Evolutionary conservation across 2,888 invertebrate species (phyloP).

Genomic region (Cheilosia pagana): DNA sequence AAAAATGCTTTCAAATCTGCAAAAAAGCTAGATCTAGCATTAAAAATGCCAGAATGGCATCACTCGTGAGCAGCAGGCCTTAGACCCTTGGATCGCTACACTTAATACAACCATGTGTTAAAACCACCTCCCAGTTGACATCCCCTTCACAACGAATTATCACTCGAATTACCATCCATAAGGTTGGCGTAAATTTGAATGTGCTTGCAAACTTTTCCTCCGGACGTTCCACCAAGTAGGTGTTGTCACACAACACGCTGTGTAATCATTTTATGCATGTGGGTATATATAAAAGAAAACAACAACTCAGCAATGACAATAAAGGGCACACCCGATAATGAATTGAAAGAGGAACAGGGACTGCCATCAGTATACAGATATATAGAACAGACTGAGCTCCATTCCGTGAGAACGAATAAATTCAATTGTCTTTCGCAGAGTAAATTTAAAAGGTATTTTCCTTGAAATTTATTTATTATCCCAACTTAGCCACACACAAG

Average conservation of each 20-base stretch:
- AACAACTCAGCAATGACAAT: conserved; percentile 65
- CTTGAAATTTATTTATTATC: conserved; percentile 57
- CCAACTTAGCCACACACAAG: conserved; percentile 33
- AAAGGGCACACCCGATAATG: conserved; percentile 71
- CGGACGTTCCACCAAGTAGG: conserved; percentile 29
- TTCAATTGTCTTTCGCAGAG: conserved; percentile 57
- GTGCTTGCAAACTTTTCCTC: background rate
- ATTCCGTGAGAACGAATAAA: conserved; percentile 55
- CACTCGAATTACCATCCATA: too few relatives aligned
- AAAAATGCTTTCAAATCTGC: too few relatives aligned
- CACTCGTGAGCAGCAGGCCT: too few relatives aligned
- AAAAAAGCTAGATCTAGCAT: too few relatives aligned
- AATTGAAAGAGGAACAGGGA: conserved; percentile 51
- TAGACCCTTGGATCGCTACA: too few relatives aligned
- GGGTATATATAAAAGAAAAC: conserved; percentile 9
- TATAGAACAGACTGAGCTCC: conserved; percentile 1
- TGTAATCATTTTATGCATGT: conserved; percentile 60
- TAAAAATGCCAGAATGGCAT: too few relatives aligned
- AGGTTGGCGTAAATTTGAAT: background rate
- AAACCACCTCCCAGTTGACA: too few relatives aligned
- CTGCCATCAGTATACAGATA: background rate
- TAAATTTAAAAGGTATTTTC: conserved; percentile 61
- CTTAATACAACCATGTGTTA: too few relatives aligned
- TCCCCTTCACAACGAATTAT: too few relatives aligned
- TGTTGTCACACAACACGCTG: conserved; percentile 32